Evolutionary conservation across 1,140 invertebrate species (phyloP), one percentile per base, ranked within the genome.

Genomic region (Drosophila hydei): DNA sequence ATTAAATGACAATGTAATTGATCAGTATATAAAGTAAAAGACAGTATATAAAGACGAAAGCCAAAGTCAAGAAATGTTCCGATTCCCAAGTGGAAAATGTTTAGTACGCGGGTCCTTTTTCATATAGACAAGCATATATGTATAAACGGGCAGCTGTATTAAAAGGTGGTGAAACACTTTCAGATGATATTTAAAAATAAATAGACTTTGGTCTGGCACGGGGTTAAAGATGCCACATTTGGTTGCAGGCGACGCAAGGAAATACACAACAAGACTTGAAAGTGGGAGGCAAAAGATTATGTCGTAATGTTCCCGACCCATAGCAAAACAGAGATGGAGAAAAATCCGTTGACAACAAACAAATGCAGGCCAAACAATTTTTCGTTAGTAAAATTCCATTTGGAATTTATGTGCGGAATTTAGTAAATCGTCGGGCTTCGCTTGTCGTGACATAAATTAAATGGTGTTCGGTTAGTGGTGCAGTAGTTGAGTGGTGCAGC

Each of bases 371-470:
- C 62, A 77, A 9, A 58, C 16, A 87, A 85, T 87, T 80, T 85
- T 80, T 81, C 74, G 77, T 56, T 56, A 43, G 54, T 68, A 78
- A 75, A 87, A 87, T 87, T 77, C 72, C 55, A 64, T 51, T 33
- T 54, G 74, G 78, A 88, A 88, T 87, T 85, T 80, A 75, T 80
- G 81, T 81, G 77, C 70, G 74, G 81, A 88, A 76, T 73, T 73
- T 59, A n/a, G 38, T 60, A 73, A 68, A 83, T 84, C 79, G 58
- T 52, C 38, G 50, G 38, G 47, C 19, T 54, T 42, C 27, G 47
- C 30, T 21, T 63, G 58, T 38, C 70, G 70, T 75, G 80, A 88
- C 81, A 87, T 87, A 87, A 81, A 87, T 87, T 83, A 87, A 84
- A 21, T 68, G 33, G 55, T 40, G 50, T 30, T 45, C 63, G 68